A percentile compares a stretch with the other conserved stretches of the same genome.
These are phyloP conservation scores for Teleopsis dalmanni DNA, from an alignment of 1,140 invertebrate genomes.

Conservation along the genomic window DNA sequence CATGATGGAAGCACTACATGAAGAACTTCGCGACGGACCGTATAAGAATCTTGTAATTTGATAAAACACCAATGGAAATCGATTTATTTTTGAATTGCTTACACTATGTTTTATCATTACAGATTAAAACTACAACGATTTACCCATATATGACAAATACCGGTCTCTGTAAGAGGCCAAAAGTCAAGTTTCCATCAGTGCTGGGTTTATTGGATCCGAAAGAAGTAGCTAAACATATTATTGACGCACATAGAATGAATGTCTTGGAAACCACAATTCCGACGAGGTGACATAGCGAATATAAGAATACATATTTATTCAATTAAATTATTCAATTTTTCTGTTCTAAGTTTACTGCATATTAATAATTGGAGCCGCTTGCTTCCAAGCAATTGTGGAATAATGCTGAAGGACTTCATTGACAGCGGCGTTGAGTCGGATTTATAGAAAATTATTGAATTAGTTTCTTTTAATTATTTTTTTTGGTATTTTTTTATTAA, in stretches of 20 bases:
- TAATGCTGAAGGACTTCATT: slow-evolving; percentile 47
- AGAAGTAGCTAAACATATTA: slow-evolving; percentile 57
- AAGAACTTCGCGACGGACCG: slow-evolving; percentile 54
- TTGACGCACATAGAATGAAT: slow-evolving; percentile 56
- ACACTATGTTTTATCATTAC: slow-evolving; percentile 15
- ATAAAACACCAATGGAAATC: not conserved
- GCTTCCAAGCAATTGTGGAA: slow-evolving; percentile 44
- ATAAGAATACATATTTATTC: too few species aligned
- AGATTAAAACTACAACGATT: slow-evolving; percentile 72
- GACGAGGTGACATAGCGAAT: too few species aligned
- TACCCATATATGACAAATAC: slow-evolving; percentile 80
- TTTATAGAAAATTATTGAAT: too few species aligned
- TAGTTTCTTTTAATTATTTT: too few species aligned
- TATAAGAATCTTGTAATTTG: slow-evolving; percentile 28
- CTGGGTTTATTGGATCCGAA: slow-evolving; percentile 58
- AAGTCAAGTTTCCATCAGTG: slow-evolving; percentile 62
- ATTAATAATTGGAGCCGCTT: slow-evolving; percentile 43
- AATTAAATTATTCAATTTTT: too few species aligned
- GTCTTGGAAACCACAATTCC: slow-evolving; percentile 51
- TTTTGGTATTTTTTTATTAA: too few species aligned
- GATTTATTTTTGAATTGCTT: not conserved
- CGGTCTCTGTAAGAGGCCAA: slow-evolving; percentile 70
- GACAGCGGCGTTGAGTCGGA: slow-evolving; percentile 51
- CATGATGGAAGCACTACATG: slow-evolving; percentile 62
- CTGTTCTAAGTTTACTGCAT: slow-evolving; percentile 37